These are phyloP conservation scores for Sapajus apella DNA, from an alignment of 2,113 vertebrate genomes.

Conservation along the genomic window DNA sequence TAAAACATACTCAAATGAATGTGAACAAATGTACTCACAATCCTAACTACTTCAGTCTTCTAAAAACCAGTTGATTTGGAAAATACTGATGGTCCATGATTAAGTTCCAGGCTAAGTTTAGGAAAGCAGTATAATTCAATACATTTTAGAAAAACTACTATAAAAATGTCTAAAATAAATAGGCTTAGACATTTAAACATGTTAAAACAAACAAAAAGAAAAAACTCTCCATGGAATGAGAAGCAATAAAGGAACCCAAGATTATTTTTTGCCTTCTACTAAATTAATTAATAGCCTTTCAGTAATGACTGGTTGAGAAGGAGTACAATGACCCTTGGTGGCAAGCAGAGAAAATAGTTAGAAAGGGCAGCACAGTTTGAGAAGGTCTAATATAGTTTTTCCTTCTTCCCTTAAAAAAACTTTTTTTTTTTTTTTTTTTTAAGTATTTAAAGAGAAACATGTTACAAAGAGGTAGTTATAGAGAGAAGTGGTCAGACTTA, in stretches of 20 bases:
- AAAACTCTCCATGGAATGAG: not conserved
- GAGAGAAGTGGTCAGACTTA: not conserved
- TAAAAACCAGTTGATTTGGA: not conserved
- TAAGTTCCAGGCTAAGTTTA: not conserved
- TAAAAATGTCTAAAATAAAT: slow-evolving; percentile 22
- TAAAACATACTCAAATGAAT: not conserved
- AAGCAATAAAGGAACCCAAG: not conserved
- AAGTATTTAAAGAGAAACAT: not conserved
- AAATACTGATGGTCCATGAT: not conserved
- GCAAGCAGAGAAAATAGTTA: not conserved
- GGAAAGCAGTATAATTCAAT: slow-evolving; percentile 12
- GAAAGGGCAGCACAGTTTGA: not conserved
- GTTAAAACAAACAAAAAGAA: not conserved
- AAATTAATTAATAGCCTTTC: not conserved
- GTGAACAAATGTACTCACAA: not conserved
- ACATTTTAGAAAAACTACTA: slow-evolving; percentile 14
- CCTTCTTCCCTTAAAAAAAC: not conserved
- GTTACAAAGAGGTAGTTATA: not conserved
- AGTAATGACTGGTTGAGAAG: not conserved
- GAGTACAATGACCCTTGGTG: not conserved
- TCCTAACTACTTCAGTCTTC: not conserved
- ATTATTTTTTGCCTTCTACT: slow-evolving; percentile 2
- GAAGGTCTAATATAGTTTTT: not conserved
- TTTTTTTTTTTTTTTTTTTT: not conserved
- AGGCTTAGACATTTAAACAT: not conserved